Evolutionary conservation across 2,113 vertebrate genomes (phyloP), one percentile per base, ranked within the genome.

Genomic region (Capreolus pygargus): DNA sequence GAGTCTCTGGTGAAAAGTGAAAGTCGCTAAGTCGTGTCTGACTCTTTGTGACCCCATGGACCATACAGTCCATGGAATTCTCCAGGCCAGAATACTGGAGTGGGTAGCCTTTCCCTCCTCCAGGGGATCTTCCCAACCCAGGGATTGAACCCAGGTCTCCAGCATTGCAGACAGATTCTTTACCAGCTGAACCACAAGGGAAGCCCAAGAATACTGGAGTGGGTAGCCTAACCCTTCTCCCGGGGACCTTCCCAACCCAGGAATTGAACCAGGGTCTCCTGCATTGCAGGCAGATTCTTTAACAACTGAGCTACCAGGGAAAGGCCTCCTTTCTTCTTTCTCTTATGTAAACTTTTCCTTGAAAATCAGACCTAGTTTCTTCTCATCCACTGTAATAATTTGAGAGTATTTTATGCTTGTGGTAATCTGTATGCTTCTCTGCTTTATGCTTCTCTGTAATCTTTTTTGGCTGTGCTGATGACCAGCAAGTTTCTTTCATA

Each of bases 341-440:
- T 95, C n/a, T 58, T 39, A n/a, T 33, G 25, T 57, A 92, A 94
- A 52, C 52, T 33, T 84, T 91, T 30, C 57, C 70, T 33, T 86
- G 12, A 86, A 94, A 91, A 47, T 57, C 83, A 74, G 55, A 78
- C 78, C 19, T 19, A 17, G 19, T 58, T 52, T 85, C 39, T 97
- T 74, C 60, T 83, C 11, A 52, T 30, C 50, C 1, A 0, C 23
- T 27, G 25, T 39, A 10, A 70, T 85, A 27, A 36, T 90, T 74
- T 14, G 28, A 36, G n/a, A 55, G 27, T 89, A 15, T 86, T 79
- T 94, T 83, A n/a, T 78, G 67, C 15, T 36, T 30, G 64, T 78
- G 87, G 78, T n/a, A n/a, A n/a, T n/a, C n/a, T n/a, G n/a, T n/a
- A n/a, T n/a, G n/a, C n/a, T n/a, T n/a, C n/a, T n/a, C n/a, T n/a